Evolutionary conservation across 2,888 invertebrate genomes (phyloP), one percentile per base, ranked within the genome.

Genomic region (Mesodorylaimus sp.): DNA sequence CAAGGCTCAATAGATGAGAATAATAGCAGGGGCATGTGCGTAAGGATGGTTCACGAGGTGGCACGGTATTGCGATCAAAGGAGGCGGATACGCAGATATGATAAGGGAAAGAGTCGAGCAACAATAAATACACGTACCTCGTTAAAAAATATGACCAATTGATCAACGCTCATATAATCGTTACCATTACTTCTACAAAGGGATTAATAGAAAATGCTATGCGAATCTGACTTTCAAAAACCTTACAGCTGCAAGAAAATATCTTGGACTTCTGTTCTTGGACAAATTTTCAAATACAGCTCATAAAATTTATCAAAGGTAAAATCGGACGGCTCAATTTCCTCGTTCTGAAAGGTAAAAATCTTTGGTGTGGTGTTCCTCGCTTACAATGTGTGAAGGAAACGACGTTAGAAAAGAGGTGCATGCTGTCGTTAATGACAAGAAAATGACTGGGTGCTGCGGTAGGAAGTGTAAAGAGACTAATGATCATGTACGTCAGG

Each of bases 281-380:
- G 97, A 65, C 95, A 97, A 63, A 97, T 93, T 74, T 91, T 95
- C 69, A 93, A 93, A 70, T 97, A 97, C 13, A 97, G 75, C 47
- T 85, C 82, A 71, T 95, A 93, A 71, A 99, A 99, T 69, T 93
- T 95, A 59, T 97, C 95, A 66, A 95, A 97, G 0, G 93, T 95
- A 67, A 97, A 95, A 46, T 83, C 83, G 23, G 80, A 82, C 47
- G 80, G 82, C 63, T 93, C 91, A 72, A 99, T 88, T 38, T 82
- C 83, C 65, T 91, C 95, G 66, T 84, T 85, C 80, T 80, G 52
- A 52, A 61, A 55, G 13, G 19, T 52, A 45, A 47, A 39, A 53
- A 44, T n/a, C n/a, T n/a, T 32, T 5, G 21, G 16, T 13, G 3
- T 10, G 26, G n/a, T 23, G 27, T 37, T n/a, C n/a, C n/a, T n/a